Conservation (phyloP, 2,113 vertebrate species). For the Halcyon senegalensis region DNA sequence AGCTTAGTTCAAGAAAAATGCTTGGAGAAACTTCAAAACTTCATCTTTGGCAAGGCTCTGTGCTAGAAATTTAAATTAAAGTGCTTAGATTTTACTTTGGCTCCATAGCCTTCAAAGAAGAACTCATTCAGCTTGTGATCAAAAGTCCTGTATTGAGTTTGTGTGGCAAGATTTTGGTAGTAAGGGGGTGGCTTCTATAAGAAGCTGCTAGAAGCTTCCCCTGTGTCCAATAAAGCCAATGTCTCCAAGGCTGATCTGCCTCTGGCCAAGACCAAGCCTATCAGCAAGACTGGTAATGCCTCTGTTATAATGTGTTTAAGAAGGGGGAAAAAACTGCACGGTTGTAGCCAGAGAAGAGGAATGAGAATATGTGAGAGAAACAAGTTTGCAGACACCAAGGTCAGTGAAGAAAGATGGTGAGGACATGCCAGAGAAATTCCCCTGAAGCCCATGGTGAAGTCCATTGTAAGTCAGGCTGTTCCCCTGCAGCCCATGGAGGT, state of each 20-base stretch:
- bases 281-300: accelerated
- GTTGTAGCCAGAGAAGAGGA: background rate
- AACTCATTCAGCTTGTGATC: background rate
- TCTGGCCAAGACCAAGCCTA: background rate
- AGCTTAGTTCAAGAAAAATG: background rate
- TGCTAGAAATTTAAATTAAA: slow-evolving; percentile 5
- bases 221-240: background rate
- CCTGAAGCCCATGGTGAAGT: no score
- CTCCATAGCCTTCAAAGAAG: background rate
- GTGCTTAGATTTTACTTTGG: background rate
- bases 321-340: background rate
- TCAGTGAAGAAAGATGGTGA: background rate
- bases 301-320: accelerated
- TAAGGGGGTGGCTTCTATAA: background rate
- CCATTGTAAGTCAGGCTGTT: background rate
- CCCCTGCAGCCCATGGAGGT: background rate
- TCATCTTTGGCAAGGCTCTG: background rate
- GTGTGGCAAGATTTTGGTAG: background rate
- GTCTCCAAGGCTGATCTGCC: background rate
- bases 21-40: slow-evolving; percentile 25
- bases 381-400: background rate
- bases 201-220: background rate
- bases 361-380: background rate
- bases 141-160: background rate
- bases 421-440: no score